Percentiles rank a stretch among this genome's conserved stretches.
These are phyloP conservation scores for Cyphomyrus discorhynchus DNA, from an alignment of 2,113 vertebrate genomes.

Conservation along the genomic window DNA sequence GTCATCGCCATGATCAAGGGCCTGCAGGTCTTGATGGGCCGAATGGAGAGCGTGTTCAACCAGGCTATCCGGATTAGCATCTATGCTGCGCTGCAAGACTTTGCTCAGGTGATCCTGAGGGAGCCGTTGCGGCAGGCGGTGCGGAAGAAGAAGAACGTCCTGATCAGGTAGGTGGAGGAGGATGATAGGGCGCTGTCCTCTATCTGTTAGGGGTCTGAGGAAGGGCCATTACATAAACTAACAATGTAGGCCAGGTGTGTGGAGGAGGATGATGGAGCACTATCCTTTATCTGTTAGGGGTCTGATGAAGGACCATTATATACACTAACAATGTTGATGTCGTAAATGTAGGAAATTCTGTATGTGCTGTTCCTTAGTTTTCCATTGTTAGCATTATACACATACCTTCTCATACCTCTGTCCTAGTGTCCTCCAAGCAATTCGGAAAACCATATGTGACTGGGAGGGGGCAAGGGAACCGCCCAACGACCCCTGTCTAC, in stretches of 20 bases:
- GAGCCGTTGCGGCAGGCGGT: conserved; percentile 92
- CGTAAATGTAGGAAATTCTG: no score
- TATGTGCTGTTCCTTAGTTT: background rate
- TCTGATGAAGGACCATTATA: background rate
- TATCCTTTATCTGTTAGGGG: background rate
- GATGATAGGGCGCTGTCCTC: background rate
- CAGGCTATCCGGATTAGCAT: conserved; percentile 98
- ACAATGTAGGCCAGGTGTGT: no score
- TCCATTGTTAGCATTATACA: background rate
- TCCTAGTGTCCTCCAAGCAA: conserved; percentile 91
- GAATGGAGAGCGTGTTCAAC: conserved; percentile 98
- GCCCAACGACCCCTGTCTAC: conserved; percentile 92
- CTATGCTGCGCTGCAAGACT: conserved; percentile 95
- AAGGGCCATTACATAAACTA: no score
- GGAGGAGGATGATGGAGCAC: background rate
- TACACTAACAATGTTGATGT: background rate
- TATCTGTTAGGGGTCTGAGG: no score
- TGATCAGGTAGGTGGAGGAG: conserved; percentile 75
- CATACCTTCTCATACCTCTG: background rate
- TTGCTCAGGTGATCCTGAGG: conserved; percentile 87
- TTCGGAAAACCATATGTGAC: conserved; percentile 96
- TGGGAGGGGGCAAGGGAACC: conserved; percentile 94
- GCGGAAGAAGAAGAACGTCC: conserved; percentile 96
- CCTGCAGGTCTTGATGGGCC: conserved; percentile 94
- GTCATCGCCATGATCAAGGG: conserved; percentile 99